These are phyloP conservation scores for Sternarchorhynchus goeldii DNA, from an alignment of 2,797 vertebrate species.

Conservation along the genomic window DNA sequence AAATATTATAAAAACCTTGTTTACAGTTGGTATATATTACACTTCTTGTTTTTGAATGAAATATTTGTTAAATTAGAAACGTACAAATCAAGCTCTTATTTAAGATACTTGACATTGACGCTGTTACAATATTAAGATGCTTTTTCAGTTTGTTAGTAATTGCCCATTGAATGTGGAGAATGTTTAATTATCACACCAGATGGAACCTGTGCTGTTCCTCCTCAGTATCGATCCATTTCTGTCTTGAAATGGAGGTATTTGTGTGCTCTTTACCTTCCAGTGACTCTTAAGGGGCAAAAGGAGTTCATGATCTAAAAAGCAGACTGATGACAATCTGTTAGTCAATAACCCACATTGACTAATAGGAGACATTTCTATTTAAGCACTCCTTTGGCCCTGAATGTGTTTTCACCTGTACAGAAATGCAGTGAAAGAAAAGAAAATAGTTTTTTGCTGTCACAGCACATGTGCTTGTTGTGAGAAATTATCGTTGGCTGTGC, in stretches of 20 bases:
- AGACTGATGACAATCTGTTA: constrained; percentile 42
- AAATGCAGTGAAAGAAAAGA: background rate
- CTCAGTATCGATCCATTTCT: constrained; percentile 42
- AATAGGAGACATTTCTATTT: constrained; percentile 4
- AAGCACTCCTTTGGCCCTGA: background rate
- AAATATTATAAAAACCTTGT: constrained; percentile 13
- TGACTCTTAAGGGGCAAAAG: constrained; percentile 10
- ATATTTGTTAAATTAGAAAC: constrained; percentile 29
- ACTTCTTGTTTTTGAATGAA: constrained; percentile 26
- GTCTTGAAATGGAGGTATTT: constrained; percentile 39
- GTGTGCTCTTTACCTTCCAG: constrained; percentile 18
- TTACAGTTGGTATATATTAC: constrained; percentile 33
- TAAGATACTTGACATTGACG: constrained; percentile 17
- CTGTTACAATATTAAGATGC: constrained; percentile 25
- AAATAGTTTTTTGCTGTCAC: background rate
- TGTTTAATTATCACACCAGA: constrained; percentile 46
- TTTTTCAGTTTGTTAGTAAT: constrained; percentile 36
- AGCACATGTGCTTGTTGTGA: background rate
- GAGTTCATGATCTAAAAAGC: constrained; percentile 34
- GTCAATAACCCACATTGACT: constrained; percentile 27
- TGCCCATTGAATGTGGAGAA: constrained; percentile 35
- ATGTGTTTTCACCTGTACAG: constrained; percentile 25
- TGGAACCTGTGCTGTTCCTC: background rate
- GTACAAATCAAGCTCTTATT: constrained; percentile 35
- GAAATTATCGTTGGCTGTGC: too few relatives aligned